Evolutionary conservation across 1,140 invertebrate species (phyloP).

Genomic region (Listronotus bonariensis): DNA sequence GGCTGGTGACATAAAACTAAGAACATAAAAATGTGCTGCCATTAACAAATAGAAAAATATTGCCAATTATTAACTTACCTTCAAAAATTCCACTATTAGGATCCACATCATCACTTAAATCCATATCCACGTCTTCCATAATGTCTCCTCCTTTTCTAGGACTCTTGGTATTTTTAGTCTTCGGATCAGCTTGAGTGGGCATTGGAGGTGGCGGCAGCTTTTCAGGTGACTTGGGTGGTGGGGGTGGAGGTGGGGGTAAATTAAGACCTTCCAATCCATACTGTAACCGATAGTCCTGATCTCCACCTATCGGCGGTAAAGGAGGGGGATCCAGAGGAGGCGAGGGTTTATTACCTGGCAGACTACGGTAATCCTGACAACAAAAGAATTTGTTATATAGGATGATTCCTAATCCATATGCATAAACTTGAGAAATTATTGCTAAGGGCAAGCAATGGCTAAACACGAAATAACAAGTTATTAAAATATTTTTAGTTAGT

Average conservation of each 20-base stretch:
- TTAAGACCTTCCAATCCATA: constrained; percentile 45
- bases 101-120: constrained; percentile 69
- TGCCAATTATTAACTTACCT: constrained; percentile 5
- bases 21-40: too few relatives aligned
- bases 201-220: constrained; percentile 16
- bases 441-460: too few relatives aligned
- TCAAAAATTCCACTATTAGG: constrained; percentile 32
- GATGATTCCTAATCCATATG: too few relatives aligned
- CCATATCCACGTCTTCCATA: constrained; percentile 72
- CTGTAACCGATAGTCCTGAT: constrained; percentile 51
- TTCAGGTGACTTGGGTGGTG: constrained; percentile 30
- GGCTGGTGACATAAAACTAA: too few relatives aligned
- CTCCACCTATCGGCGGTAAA: constrained; percentile 16
- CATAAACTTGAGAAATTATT: too few relatives aligned
- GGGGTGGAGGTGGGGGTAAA: constrained; percentile 51
- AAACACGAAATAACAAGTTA: too few relatives aligned
- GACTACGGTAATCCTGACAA: constrained; percentile 24
- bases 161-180: not conserved
- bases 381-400: too few relatives aligned
- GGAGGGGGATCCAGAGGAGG: constrained; percentile 4
- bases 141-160: constrained; percentile 48
- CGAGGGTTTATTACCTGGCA: not conserved
- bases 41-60: too few relatives aligned
- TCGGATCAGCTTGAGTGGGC: constrained; percentile 11
- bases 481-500: too few relatives aligned